A percentile compares a stretch with the other conserved stretches of the same genome.
Conservation (phyloP, 64 coral and sea anemone genomes). For the Porites australiensis region DNA sequence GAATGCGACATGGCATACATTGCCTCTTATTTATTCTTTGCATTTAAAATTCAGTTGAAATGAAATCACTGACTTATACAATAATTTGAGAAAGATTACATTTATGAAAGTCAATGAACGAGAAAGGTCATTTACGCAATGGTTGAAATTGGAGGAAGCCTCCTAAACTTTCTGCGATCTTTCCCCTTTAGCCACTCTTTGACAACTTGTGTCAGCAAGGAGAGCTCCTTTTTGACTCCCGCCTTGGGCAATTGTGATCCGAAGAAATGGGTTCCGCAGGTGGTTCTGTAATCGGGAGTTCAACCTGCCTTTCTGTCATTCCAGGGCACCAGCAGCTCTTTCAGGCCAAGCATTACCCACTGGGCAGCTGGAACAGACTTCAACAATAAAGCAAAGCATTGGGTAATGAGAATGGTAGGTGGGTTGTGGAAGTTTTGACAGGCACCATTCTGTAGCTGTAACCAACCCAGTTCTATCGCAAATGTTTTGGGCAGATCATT, state of each 20-base stretch:
- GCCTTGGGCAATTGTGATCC: conserved; percentile 31
- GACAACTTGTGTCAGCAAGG: conserved; percentile 24
- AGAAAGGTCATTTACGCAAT: not conserved
- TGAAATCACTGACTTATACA: not conserved
- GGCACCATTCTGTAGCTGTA: conserved; percentile 58
- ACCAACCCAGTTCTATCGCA: conserved; percentile 22
- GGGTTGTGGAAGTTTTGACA: conserved; percentile 28
- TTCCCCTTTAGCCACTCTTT: conserved; percentile 52
- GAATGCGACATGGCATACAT: not conserved
- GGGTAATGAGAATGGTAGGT: conserved; percentile 46
- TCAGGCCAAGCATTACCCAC: conserved; percentile 63
- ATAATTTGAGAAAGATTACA: not conserved
- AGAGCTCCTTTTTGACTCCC: conserved; percentile 40
- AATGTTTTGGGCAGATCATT: conserved; percentile 49
- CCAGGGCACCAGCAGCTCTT: conserved; percentile 46
- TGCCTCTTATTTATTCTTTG: too few species aligned
- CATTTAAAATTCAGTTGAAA: not conserved
- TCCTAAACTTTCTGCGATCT: conserved; percentile 8
- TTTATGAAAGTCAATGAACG: not conserved
- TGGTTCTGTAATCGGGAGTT: conserved; percentile 27
- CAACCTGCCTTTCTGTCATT: conserved; percentile 57
- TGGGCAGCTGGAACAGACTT: conserved; percentile 43
- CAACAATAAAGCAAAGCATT: conserved; percentile 43
- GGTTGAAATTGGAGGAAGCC: conserved; percentile 28
- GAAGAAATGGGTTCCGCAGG: conserved; percentile 28